These are phyloP conservation scores for Eilema depressum DNA, from an alignment of 2,888 invertebrate genomes.

Conservation along the genomic window DNA sequence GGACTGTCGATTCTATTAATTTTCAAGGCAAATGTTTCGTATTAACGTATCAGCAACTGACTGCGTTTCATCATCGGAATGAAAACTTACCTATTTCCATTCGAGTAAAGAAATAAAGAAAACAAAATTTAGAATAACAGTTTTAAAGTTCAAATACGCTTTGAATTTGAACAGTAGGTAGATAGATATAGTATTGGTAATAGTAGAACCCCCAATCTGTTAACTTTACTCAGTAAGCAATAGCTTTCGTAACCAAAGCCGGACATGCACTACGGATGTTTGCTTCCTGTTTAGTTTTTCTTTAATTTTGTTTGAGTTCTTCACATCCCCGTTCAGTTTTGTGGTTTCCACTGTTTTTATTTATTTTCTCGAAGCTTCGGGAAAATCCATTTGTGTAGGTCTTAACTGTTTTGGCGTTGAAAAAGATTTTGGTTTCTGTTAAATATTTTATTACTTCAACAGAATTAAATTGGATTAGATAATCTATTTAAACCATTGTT, in stretches of 20 bases:
- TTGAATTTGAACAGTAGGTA: conserved; percentile 11
- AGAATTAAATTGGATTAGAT: too few species aligned
- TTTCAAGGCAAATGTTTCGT: too few species aligned
- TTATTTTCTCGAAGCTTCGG: conserved; percentile 45
- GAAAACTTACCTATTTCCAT: neutral
- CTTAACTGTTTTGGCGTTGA: conserved; percentile 46
- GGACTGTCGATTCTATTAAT: neutral
- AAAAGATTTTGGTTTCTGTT: conserved; percentile 45
- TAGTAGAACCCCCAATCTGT: conserved; percentile 34
- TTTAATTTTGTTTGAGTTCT: conserved; percentile 63
- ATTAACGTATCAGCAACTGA: neutral
- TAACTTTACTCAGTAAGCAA: conserved; percentile 49
- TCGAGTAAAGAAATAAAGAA: neutral
- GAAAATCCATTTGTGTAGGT: conserved; percentile 51
- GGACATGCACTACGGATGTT: conserved; percentile 54
- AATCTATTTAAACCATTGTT: too few species aligned
- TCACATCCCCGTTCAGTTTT: conserved; percentile 52
- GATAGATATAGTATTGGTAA: conserved; percentile 27
- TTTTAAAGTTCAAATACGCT: conserved; percentile 22
- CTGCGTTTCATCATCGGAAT: neutral
- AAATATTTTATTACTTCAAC: conserved; percentile 34
- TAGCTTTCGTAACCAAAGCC: conserved; percentile 52
- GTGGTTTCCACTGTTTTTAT: conserved; percentile 50
- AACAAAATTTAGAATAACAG: neutral
- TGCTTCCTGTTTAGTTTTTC: conserved; percentile 63